phyloP scores from a whole-genome alignment of 2,888 invertebrate species.

The Tanaodytes sp. region DNA sequence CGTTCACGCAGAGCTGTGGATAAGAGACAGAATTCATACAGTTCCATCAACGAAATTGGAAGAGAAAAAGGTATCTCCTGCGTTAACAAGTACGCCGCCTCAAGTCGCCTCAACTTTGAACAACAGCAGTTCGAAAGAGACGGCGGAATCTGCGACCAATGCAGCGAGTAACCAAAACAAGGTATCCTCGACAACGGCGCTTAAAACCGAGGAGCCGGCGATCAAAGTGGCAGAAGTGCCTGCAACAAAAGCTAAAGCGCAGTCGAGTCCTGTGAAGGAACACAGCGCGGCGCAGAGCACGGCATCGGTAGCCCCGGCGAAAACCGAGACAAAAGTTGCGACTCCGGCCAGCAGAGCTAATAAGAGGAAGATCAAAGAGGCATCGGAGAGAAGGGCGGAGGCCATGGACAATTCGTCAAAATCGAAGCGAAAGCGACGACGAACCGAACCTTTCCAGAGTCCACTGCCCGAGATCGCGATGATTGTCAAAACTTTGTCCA shows the following conservation, averaged over 20 bases:
- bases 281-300: slow-evolving; percentile 40
- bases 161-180: slow-evolving; percentile 19
- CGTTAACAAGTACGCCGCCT: slow-evolving; percentile 29
- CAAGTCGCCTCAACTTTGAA: slow-evolving; percentile 23
- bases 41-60: slow-evolving; percentile 62
- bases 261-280: slow-evolving; percentile 51
- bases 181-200: slow-evolving; percentile 24
- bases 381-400: slow-evolving; percentile 66
- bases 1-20: too few relatives aligned
- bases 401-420: slow-evolving; percentile 69
- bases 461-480: slow-evolving; percentile 85
- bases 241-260: slow-evolving; percentile 27
- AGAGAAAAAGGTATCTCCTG: slow-evolving; percentile 63
- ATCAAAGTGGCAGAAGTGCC: slow-evolving; percentile 13
- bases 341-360: slow-evolving; percentile 57
- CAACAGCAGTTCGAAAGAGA: slow-evolving; percentile 64
- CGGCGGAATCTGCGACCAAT: slow-evolving; percentile 43
- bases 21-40: slow-evolving; percentile 39
- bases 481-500: slow-evolving; percentile 82
- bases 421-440: slow-evolving; percentile 77
- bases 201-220: slow-evolving; percentile 52
- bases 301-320: slow-evolving; percentile 23
- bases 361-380: slow-evolving; percentile 68
- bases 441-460: slow-evolving; percentile 87
- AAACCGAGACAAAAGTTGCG: slow-evolving; percentile 59